phyloP scores from a whole-genome alignment of 2,888 invertebrate species.

The Drosophila tripunctata region DNA sequence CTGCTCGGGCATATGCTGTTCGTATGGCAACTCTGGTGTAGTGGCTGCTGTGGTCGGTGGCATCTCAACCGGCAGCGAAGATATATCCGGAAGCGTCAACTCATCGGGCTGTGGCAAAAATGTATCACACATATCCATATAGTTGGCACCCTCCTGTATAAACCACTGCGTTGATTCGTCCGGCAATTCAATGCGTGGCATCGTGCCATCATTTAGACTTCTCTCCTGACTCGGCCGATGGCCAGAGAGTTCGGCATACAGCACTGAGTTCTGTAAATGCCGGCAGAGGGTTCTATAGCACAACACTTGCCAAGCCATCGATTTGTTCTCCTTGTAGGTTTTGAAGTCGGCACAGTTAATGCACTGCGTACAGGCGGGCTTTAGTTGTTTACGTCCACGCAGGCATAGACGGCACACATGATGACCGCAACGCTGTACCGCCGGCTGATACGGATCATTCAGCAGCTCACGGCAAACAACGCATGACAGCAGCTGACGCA shows the following conservation, averaged over 20 bases:
- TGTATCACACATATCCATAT: slow-evolving; percentile 90
- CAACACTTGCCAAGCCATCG: slow-evolving; percentile 91
- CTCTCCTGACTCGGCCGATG: neutral
- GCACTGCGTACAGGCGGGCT: slow-evolving; percentile 93
- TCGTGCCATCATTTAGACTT: slow-evolving; percentile 72
- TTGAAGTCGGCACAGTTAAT: slow-evolving; percentile 92
- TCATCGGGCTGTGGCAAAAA: slow-evolving; percentile 86
- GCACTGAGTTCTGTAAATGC: slow-evolving; percentile 90
- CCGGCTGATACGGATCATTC: slow-evolving; percentile 92
- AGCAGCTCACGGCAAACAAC: slow-evolving; percentile 94
- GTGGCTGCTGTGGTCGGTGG: slow-evolving; percentile 68
- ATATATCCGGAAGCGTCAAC: slow-evolving; percentile 85
- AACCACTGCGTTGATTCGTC: slow-evolving; percentile 85
- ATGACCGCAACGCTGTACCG: slow-evolving; percentile 92
- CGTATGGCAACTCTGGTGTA: slow-evolving; percentile 61
- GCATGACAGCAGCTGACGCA: slow-evolving; percentile 94
- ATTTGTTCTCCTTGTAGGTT: slow-evolving; percentile 92
- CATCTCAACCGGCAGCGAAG: slow-evolving; percentile 82
- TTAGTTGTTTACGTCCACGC: slow-evolving; percentile 93
- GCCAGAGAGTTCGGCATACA: slow-evolving; percentile 85
- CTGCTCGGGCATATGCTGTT: slow-evolving; percentile 84
- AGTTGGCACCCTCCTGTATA: slow-evolving; percentile 92
- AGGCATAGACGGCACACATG: slow-evolving; percentile 94
- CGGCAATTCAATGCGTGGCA: slow-evolving; percentile 76
- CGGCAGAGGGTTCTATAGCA: slow-evolving; percentile 96